phyloP scores from a whole-genome alignment of 2,113 vertebrate species.

The Chaetorhynchus papuensis region DNA sequence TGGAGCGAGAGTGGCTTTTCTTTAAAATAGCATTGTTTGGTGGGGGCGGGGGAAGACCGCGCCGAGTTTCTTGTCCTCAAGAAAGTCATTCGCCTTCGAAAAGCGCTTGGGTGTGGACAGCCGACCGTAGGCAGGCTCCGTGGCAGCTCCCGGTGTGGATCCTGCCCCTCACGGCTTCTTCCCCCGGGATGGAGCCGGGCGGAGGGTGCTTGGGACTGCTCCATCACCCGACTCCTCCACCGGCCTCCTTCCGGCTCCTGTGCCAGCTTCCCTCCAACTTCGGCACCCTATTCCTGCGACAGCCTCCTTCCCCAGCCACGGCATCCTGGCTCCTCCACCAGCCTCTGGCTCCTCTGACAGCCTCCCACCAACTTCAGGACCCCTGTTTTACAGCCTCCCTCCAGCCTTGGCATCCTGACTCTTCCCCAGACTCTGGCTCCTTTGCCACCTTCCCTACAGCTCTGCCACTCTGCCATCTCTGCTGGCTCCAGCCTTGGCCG shows the following conservation, averaged over 20 bases:
- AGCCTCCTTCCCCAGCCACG: background rate
- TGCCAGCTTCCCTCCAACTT: background rate
- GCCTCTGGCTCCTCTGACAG: no score
- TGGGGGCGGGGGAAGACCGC: accelerated
- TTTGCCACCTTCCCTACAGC: background rate
- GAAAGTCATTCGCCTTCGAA: background rate
- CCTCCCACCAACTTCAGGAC: background rate
- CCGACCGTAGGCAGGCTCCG: accelerated
- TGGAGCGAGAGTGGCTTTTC: background rate
- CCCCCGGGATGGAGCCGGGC: accelerated
- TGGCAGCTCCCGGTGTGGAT: background rate
- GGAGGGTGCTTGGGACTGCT: no score
- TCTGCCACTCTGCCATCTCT: background rate
- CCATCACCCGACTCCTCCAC: background rate
- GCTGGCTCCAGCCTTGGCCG: accelerated
- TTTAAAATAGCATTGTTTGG: accelerated
- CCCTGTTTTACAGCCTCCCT: background rate
- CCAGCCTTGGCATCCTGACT: background rate
- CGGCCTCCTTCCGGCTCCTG: background rate
- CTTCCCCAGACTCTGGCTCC: background rate
- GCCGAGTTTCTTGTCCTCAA: accelerated
- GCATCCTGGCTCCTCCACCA: background rate
- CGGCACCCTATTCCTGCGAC: no score
- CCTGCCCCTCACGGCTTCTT: no score
- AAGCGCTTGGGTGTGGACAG: no score